Evolutionary conservation across 1,140 invertebrate species (phyloP), one percentile per base, ranked within the genome.

Genomic region (Orius insidiosus): DNA sequence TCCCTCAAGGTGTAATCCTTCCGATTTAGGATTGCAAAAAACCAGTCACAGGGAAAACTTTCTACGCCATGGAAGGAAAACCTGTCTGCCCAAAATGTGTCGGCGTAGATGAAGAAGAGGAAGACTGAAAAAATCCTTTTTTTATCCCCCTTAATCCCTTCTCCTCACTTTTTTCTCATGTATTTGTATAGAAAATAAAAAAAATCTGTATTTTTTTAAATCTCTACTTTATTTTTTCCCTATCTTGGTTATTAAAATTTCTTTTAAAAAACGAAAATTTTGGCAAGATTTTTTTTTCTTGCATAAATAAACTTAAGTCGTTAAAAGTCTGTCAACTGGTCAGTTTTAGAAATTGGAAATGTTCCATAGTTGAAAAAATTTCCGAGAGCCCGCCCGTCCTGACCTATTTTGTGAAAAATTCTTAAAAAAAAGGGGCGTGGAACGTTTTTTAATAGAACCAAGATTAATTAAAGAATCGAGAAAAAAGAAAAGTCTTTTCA

Each of bases 21-120:
- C 11, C n/a, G 13, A 10, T 30, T 47, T 40, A 95, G 89, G 90
- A 94, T 65, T 94, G 92, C 71, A 85, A 87, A 67, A 74, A 77
- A 57, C 68, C 86, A 41, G 86, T 96, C 46, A 78, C 83, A 60
- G 87, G 87, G 55, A 89, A 89, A 63, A 89, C 85, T 46, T 95
- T 95, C 70, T 95, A 94, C 67, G 87, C 84, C 48, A 85, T 89
- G 73, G 87, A 90, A 66, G 84, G 82, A 55, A 86, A 87, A 64
- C 85, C 85, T 16, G 82, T 89, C 51, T 90, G 86, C 68, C 81
- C 80, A 32, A 76, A 80, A 66, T 90, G 86, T 66, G 82, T 85
- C 57, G 86, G 86, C 50, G 80, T 86, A 37, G 85, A 87, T 56
- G 85, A 87, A 56, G 85, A 88, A 54, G 82, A 85, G 61, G 78